Evolutionary conservation across 2,113 vertebrate species (phyloP), one percentile per base, ranked within the genome.

Genomic region (Platysternon megacephalum): DNA sequence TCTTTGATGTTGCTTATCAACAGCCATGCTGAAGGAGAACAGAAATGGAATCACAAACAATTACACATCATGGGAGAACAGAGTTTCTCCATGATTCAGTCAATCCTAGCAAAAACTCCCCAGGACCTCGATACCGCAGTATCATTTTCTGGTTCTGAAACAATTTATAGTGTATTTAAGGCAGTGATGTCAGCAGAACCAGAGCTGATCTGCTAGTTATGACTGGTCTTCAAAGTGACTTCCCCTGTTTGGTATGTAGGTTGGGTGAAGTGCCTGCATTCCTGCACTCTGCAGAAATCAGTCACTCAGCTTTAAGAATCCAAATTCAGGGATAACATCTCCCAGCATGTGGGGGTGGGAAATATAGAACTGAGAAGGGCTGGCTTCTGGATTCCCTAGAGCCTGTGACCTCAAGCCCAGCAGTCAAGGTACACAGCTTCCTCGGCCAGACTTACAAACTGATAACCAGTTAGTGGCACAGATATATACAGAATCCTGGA

Each of bases 81-180:
- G 44, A 0, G 0, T 21, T 79, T 24, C 91, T 65, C 52, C 87
- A 74, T 46, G 53, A 21, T 79, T 90, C 2, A 2, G 55, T 83
- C 80, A 82, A 1, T 0, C 0, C 0, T n/a, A 56, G n/a, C 46
- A 89, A 87, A 86, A 76, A 85, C 39, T 51, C 86, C 0, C 1
- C 0, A 29, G 61, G 89, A n/a, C 24, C 44, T 14, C 28, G 21
- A 81, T 35, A n/a, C 16, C 44, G 88, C 0, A 0, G 32, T 9
- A 94, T 56, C 58, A 87, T 44, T 79, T 79, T 44, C 53, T 79
- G 28, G 79, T 80, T 89, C 52, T 81, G 65, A 55, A 79, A 84
- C 29, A 72, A 44, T 14, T 35, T 0, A 0, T 0, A 2, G 82
- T 5, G 17, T 35, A 39, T 11, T 11, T 42, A 44, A 86, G 22